Conservation (phyloP, 1,140 invertebrate species). For the Drosophila insularis region DNA sequence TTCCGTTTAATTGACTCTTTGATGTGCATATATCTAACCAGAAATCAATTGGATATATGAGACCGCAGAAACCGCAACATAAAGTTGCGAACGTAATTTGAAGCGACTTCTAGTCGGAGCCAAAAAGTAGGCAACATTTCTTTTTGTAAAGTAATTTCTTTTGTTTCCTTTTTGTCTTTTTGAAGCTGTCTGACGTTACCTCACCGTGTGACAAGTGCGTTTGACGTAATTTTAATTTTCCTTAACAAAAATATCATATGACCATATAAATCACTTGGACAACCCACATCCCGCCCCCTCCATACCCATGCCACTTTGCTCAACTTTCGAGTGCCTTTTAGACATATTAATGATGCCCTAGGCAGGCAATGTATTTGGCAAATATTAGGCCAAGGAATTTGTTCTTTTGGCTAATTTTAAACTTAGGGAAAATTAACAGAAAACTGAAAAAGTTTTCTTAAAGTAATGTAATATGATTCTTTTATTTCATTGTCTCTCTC, state of each 20-base stretch:
- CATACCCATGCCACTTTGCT: conserved; percentile 8
- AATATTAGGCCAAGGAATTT: conserved; percentile 46
- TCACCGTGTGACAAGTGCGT: conserved; percentile 35
- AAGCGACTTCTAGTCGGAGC: conserved; percentile 44
- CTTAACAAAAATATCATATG: conserved; percentile 47
- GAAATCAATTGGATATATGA: conserved; percentile 26
- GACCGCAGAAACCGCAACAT: conserved; percentile 30
- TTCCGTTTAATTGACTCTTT: conserved; percentile 31
- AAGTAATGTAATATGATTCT: conserved; percentile 29
- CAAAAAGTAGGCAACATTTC: background rate
- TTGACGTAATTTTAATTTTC: conserved; percentile 58
- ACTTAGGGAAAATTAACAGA: conserved; percentile 20
- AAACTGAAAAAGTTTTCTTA: background rate
- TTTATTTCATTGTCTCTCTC: background rate
- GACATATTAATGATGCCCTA: conserved; percentile 45
- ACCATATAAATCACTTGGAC: conserved; percentile 57
- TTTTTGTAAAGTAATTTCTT: background rate
- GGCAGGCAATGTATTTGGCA: conserved; percentile 29
- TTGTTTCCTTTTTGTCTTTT: conserved; percentile 11
- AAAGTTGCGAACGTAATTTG: conserved; percentile 23
- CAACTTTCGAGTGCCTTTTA: conserved; percentile 5
- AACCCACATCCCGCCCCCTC: conserved; percentile 13
- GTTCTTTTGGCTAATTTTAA: conserved; percentile 47
- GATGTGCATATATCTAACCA: conserved; percentile 18
- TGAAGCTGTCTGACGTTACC: conserved; percentile 54